A percentile compares a stretch with the other conserved stretches of the same genome.
Evolutionary conservation across 1,140 invertebrate species (phyloP).

Genomic region (Caerostris extrusa): DNA sequence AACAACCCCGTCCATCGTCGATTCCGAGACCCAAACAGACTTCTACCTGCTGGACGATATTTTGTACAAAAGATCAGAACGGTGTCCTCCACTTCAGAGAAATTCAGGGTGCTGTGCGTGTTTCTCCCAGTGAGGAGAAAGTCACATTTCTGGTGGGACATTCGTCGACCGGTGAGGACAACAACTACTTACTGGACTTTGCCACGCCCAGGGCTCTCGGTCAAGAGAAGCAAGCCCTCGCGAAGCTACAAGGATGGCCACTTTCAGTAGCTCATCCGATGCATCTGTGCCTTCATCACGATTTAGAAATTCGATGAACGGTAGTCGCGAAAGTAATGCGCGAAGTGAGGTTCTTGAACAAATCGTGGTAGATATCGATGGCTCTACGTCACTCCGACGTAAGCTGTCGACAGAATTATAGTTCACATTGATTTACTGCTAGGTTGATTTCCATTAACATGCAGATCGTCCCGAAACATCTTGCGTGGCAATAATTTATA

Average conservation of each 20-base stretch:
- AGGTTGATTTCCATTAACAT: background rate
- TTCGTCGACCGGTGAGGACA: conserved; percentile 40
- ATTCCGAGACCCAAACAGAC: conserved; percentile 55
- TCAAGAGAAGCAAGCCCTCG: conserved; percentile 18
- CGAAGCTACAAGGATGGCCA: conserved; percentile 50
- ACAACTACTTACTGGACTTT: conserved; percentile 3
- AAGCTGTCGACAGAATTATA: conserved; percentile 78
- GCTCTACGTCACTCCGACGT: conserved; percentile 62
- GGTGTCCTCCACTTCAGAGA: conserved; percentile 34
- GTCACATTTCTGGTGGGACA: conserved; percentile 74
- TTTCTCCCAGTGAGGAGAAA: conserved; percentile 77
- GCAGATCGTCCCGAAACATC: background rate
- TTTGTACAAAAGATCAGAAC: conserved; percentile 61
- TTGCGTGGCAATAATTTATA: background rate
- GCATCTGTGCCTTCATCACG: conserved; percentile 67
- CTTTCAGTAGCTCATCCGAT: conserved; percentile 62
- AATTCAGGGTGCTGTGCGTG: conserved; percentile 77
- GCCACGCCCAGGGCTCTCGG: background rate
- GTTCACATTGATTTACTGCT: background rate
- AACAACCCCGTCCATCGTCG: background rate
- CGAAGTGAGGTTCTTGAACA: conserved; percentile 64
- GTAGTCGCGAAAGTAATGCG: conserved; percentile 66
- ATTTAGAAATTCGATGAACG: conserved; percentile 54
- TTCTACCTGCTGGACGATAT: conserved; percentile 70
- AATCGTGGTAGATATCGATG: conserved; percentile 76